Percentiles rank a stretch among this genome's conserved stretches.
These are phyloP conservation scores for Apis mellifera DNA, from an alignment of 1,140 invertebrate species.

Conservation along the genomic window Amel_HAv3.1 CM009943.2:4972501-4973000, in stretches of 20 bases:
- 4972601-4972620: background rate
- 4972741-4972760: background rate
- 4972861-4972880: background rate
- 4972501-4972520: background rate
- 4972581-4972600: background rate
- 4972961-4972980: background rate
- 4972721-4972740: background rate
- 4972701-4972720: background rate
- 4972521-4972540: background rate
- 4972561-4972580: background rate
- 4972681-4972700: too few relatives aligned
- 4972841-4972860: background rate
- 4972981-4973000: too few relatives aligned
- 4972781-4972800: background rate
- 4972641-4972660: background rate
- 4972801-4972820: constrained; percentile 13
- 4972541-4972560: too few relatives aligned
- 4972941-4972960: background rate
- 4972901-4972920: constrained; percentile 20
- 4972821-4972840: constrained; percentile 6
- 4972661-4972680: background rate
- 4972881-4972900: constrained; percentile 16
- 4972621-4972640: background rate
- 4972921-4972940: constrained; percentile 17
- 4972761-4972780: constrained; percentile 9